These are phyloP conservation scores for Steinernema carpocapsae DNA, from an alignment of 2,888 invertebrate species.

Conservation along the genomic window DNA sequence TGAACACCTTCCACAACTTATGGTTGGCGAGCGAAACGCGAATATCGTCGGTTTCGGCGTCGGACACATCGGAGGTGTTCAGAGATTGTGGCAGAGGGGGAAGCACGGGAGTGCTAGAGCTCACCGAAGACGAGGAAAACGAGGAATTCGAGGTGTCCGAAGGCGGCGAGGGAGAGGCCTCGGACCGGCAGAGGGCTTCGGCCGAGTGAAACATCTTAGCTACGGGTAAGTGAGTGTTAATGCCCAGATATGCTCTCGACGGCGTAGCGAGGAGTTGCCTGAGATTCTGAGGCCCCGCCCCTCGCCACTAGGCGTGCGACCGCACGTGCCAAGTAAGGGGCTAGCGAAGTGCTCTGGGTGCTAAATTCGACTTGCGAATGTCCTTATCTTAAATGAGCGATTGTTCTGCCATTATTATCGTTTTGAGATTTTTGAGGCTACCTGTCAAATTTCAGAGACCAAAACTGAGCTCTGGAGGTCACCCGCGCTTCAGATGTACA, in stretches of 20 bases:
- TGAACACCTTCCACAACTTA: constrained; percentile 83
- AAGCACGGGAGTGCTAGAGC: constrained; percentile 29
- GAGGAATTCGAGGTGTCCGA: constrained; percentile 11
- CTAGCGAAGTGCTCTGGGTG: neutral
- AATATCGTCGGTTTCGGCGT: neutral
- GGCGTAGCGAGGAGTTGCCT: neutral
- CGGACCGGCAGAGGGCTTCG: constrained; percentile 22
- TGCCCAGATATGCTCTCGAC: constrained; percentile 12
- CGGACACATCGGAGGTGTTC: constrained; percentile 3
- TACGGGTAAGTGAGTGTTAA: neutral
- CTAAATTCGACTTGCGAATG: neutral
- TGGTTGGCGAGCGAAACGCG: neutral
- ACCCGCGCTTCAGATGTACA: no score
- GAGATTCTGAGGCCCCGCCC: neutral
- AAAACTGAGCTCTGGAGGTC: no score
- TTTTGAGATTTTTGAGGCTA: no score
- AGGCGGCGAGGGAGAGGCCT: constrained; percentile 13
- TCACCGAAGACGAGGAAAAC: constrained; percentile 7
- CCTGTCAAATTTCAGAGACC: no score
- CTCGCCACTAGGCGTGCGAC: constrained; percentile 23
- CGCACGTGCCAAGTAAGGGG: constrained; percentile 17
- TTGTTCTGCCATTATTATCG: no score
- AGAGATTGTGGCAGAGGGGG: neutral
- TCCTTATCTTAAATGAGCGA: neutral
- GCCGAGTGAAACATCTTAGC: constrained; percentile 10